Evolutionary conservation across 1,140 invertebrate genomes (phyloP), one percentile per base, ranked within the genome.

Genomic region (Eumaeus atala): DNA sequence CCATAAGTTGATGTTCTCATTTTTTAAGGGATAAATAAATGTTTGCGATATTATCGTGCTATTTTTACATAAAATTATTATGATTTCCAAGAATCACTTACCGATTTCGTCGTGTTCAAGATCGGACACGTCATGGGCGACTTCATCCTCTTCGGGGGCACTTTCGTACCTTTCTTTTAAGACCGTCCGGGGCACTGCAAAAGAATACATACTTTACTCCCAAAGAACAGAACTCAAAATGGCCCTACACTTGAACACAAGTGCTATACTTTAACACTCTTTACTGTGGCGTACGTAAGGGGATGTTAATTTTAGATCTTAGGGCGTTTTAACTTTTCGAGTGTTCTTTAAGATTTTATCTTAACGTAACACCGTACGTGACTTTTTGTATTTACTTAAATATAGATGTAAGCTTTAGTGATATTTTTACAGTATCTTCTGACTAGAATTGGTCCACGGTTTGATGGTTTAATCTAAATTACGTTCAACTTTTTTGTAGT

Each of bases 121-220:
- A 57, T 87, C 84, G n/a, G 84, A 86, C 49, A 74, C 77, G 63
- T 84, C 82, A 62, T 87, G 78, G 54, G 80, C 76, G 58, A 78
- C 77, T 67, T 95, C 94, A 70, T 96, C 95, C 37, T 91, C 87
- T 80, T 95, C 93, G 28, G 91, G 88, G 21, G 91, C 89, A 44
- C 92, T 92, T 72, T 95, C 93, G 74, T 93, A 95, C 67, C 92
- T 90, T 69, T 95, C 93, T 70, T 94, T 94, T 11, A 97, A 84
- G 40, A 97, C 95, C 74, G 92, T 93, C 61, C 94, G 90, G n/a
- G 95, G 95, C 54, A 96, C 95, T 96, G 86, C 36, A 88, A 90
- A 50, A 57, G 37, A 72, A 72, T 68, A 60, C 56, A 17, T 47
- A 68, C 67, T 66, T 72, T 73, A 71, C 56, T 9, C 49, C 37